These are phyloP conservation scores for Tuta absoluta DNA, from an alignment of 2,888 invertebrate genomes.

Conservation along the genomic window DNA sequence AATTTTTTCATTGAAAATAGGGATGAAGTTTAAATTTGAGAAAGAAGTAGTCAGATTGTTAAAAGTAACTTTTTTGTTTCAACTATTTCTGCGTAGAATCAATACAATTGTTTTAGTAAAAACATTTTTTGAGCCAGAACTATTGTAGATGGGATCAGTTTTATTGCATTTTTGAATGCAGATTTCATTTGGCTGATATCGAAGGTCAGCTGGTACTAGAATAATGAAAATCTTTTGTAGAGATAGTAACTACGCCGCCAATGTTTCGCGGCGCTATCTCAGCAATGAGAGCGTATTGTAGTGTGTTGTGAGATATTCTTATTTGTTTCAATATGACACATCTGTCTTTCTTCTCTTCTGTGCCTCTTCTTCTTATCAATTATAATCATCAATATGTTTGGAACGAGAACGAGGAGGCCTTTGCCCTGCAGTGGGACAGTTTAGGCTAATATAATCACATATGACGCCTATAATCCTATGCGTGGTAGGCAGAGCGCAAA, in stretches of 20 bases:
- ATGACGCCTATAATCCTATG: too few species aligned
- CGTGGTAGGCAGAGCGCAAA: too few species aligned
- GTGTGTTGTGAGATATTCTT: conserved; percentile 6
- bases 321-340: conserved; percentile 3
- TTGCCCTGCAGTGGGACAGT: too few species aligned
- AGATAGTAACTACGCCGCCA: background rate
- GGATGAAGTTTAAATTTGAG: background rate
- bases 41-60: background rate
- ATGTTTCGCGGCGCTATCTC: background rate
- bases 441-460: too few species aligned
- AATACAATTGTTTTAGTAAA: background rate
- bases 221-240: background rate
- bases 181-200: background rate
- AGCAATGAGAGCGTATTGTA: background rate
- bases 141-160: background rate
- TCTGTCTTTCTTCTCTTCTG: background rate
- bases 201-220: background rate
- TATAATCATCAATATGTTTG: too few species aligned
- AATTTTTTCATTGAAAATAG: too few species aligned
- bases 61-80: background rate
- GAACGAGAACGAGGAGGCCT: too few species aligned
- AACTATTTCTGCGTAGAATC: too few species aligned
- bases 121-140: background rate
- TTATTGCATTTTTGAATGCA: background rate
- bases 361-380: too few species aligned